These are phyloP conservation scores for Acrobasis suavella DNA, from an alignment of 2,888 invertebrate species.

Conservation along the genomic window DNA sequence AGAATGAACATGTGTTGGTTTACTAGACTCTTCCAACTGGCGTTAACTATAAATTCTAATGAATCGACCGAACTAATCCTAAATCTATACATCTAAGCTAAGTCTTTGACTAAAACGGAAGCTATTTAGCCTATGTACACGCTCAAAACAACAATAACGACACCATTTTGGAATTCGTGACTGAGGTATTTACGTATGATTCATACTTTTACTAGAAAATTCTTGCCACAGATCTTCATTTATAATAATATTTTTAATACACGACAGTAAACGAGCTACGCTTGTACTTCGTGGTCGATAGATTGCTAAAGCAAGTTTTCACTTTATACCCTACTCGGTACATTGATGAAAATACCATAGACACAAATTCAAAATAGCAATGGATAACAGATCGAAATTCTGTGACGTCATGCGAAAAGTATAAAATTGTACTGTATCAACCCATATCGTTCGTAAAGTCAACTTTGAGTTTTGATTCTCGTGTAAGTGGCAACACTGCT, in stretches of 20 bases:
- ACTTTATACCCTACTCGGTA: no score
- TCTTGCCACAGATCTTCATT: no score
- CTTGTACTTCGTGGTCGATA: no score
- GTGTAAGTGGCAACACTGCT: no score
- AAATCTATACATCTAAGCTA: slow-evolving; percentile 24
- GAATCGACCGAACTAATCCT: slow-evolving; percentile 11
- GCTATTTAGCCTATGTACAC: slow-evolving; percentile 14
- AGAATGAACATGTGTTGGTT: no score
- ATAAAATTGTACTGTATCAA: slow-evolving; percentile 8
- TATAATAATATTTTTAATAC: no score
- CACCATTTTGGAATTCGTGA: slow-evolving; percentile 5
- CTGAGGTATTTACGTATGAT: neutral
- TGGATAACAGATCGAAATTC: neutral
- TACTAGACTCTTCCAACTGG: neutral
- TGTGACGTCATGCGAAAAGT: neutral
- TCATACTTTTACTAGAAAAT: neutral
- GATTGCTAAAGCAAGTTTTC: no score
- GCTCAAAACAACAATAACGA: slow-evolving; percentile 23
- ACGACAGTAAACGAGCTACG: no score
- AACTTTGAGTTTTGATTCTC: no score
- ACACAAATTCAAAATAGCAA: slow-evolving; percentile 4
- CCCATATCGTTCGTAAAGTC: neutral
- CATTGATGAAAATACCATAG: neutral
- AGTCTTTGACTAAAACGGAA: slow-evolving; percentile 24
- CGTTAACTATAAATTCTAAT: neutral